Evolutionary conservation across 2,797 vertebrate species (phyloP), one percentile per base, ranked within the genome.

Genomic region (Danio aesculapii): DNA sequence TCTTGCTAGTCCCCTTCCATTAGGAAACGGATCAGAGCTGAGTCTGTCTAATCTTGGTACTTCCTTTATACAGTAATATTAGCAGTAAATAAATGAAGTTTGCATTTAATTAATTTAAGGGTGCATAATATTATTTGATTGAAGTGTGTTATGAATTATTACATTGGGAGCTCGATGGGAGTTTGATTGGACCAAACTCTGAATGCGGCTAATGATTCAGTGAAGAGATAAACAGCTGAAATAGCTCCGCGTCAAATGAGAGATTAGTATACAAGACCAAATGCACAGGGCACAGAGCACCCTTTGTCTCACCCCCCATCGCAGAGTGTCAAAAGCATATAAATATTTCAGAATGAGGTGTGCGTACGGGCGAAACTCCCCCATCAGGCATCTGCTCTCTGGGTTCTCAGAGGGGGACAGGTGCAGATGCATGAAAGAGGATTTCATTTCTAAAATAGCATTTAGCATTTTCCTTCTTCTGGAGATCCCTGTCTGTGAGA

Each of bases 301-400:
- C 93, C 92, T 94, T 95, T 95, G 94, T 96, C 95, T 95, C 93
- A 94, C 91, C 90, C 94, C 91, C 93, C 77, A 93, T 94, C 93
- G 94, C 95, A 93, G 91, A 92, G 95, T 96, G 96, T 97, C 95
- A 94, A 95, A 95, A 94, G 94, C 96, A 96, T 95, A 98, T 98
- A 98, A 99, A 98, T 99, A 98, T 99, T 99, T 99, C 95, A 98
- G 95, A 95, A 95, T 94, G 95, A 96, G 95, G 95, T 97, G 95
- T 94, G 94, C 95, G 89, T 96, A 94, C 93, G 92, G 95, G 66
- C 89, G 82, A 89, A 87, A 93, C 93, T 94, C 92, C 92, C 96
- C 94, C 89, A 93, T 94, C 93, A 94, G 95, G 94, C 96, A 94
- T 97, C 96, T 97, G 96, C 93, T 96, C 94, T 92, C 94, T 95